Evolutionary conservation across 2,113 vertebrate genomes (phyloP).

Genomic region (Corythoichthys haematopterus): DNA sequence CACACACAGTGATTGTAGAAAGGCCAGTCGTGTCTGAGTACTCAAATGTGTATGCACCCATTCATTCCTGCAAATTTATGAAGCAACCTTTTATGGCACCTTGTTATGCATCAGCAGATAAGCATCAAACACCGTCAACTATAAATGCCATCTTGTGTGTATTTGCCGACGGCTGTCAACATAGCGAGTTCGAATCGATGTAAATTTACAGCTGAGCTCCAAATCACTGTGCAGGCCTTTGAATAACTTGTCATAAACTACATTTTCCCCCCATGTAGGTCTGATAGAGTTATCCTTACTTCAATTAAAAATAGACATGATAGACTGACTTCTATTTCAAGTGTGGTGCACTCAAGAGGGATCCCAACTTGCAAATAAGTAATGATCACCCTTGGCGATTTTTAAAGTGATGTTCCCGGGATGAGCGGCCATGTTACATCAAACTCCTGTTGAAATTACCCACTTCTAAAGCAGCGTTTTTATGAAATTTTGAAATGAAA

Average conservation of each 20-base stretch:
- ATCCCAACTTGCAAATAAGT: conserved; percentile 7
- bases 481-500: conserved; percentile 54
- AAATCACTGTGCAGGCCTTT: neutral
- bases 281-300: neutral
- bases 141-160: neutral
- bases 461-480: conserved; percentile 35
- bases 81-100: neutral
- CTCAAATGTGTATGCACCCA: neutral
- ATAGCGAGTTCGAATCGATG: neutral
- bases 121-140: neutral
- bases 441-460: conserved; percentile 42
- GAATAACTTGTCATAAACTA: neutral
- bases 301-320: neutral
- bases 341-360: conserved; percentile 4
- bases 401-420: conserved; percentile 5
- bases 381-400: conserved; percentile 21
- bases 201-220: neutral
- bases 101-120: conserved; percentile 6
- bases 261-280: neutral
- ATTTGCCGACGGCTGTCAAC: neutral
- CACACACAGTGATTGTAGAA: neutral
- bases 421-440: conserved; percentile 38
- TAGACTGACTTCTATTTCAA: conserved; percentile 12
- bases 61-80: neutral
- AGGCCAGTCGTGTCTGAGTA: neutral